Base-by-base conservation (phyloP, 2,888 invertebrate genomes). In the Gnatocerus cornutus region DNA sequence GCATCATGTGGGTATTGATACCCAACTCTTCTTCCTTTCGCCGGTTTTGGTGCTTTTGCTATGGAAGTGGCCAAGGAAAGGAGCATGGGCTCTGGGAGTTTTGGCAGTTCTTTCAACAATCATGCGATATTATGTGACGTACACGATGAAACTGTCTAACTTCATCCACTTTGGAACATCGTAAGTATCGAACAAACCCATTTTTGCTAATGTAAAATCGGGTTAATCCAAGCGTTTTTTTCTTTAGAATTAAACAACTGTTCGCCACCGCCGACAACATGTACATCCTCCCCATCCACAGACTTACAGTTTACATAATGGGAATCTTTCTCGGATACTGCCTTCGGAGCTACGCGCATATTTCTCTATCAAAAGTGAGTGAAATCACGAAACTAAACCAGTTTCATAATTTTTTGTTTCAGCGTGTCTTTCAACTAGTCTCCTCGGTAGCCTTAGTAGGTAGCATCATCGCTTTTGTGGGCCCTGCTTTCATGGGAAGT, bases 1-100 rank as follows among this genome's bases (percentile, higher is more conserved):
- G 0, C 92, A 92, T 81, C 92, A 92, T 78, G 78, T 91, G 55
- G 91, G 91, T 33, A 92, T 92, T 71, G 92, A 92, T 77, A 91
- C 90, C 0, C 90, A 92, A 82, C 81, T 92, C 14, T 92, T 91
- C 78, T 85, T 88, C 0, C 76, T 89, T 12, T 90, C 91, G 0
- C 91, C 91, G 0, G 75, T 90, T 5, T 83, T 91, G 77, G 87
- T 90, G 1, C 83, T 86, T 46, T 62, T 86, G 1, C 77, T 92
- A 12, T 91, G 90, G 88, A 90, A 88, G 74, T 90, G 87, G 87
- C 90, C 90, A 1, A 86, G 86, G 70, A 85, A 84, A 41, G 90
- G 90, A 5, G 76, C 86, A 1, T 46, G 84, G 1, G 65, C 86
- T 0, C 81, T 92, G 3, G 68, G 70, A 84, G 0, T 79, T 6